Base-by-base conservation (phyloP, 2,797 vertebrate species). In the Cossypha dichroa region DNA sequence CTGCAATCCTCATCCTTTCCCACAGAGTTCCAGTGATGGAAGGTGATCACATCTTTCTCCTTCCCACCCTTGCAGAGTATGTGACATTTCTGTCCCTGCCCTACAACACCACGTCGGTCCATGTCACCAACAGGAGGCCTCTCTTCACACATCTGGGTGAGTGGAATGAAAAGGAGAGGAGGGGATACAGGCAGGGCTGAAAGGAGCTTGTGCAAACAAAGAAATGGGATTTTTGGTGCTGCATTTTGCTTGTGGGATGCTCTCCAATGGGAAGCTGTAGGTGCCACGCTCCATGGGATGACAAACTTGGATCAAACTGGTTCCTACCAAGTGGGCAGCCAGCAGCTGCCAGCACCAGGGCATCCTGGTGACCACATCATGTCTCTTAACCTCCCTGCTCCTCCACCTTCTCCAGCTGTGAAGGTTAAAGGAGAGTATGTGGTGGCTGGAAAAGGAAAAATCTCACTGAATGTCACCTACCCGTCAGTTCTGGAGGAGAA, bases 91-190 rank as follows among this genome's bases (percentile, higher is more conserved):
- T 99, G 81, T 98, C 97, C 9, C 84, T 99, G 90, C 98, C 99
- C 14, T 94, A 96, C 33, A 99, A 99, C 38, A 93, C 98, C 91
- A 99, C 99, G 62, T 97, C 91, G 4, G 97, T 99, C 56, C 97
- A 69, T 7, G 51, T 99, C 22, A 68, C 98, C 95, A 99, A 99
- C 97, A 96, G 16, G 82, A 98, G 98, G 23, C 99, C 99, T 4
- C 97, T 99, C 86, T 99, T 99, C 97, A 99, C 99, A 28, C 99
- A 99, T 93, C 95, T 99, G 97, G 99, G 99, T 99, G 97, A 98
- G 98, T 75, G 23, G 49, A 31, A 25, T 16, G 23, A 17, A 38
- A 84, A 66, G 36, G 48, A 93, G 73, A 13, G 38, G 16, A 51
- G 59, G 45, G 51, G 10, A 26, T 29, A 2, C 14, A 48, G 6